Conservation (phyloP, 2,113 vertebrate genomes). For the Chauna torquata region DNA sequence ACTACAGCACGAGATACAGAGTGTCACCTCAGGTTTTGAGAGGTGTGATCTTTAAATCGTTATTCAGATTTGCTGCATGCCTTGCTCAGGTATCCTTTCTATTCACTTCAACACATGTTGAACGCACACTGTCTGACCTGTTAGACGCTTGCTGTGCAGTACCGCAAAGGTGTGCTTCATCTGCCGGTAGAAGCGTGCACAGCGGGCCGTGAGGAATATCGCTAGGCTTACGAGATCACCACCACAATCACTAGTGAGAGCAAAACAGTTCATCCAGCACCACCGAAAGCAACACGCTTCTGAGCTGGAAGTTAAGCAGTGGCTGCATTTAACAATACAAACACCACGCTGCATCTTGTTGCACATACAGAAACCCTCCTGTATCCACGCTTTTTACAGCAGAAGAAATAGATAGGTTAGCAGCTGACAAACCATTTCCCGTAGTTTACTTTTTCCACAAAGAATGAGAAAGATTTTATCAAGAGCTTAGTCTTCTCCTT, state of each 20-base stretch:
- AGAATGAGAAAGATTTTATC: neutral
- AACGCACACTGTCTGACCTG: neutral
- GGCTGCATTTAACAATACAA: neutral
- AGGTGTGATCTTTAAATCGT: neutral
- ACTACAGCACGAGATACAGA: neutral
- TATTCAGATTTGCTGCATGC: neutral
- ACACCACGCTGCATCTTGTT: rapidly evolving
- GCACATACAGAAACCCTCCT: neutral
- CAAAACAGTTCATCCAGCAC: neutral
- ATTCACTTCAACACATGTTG: neutral
- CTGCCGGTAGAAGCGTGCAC: neutral
- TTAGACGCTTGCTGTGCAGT: neutral
- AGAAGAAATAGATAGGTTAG: neutral
- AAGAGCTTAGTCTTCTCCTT: neutral
- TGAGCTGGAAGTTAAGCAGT: neutral
- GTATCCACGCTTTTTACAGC: neutral
- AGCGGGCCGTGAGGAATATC: rapidly evolving
- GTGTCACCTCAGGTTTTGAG: rapidly evolving
- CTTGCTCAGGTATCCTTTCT: rapidly evolving
- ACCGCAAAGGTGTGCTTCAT: neutral
- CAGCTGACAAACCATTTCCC: neutral
- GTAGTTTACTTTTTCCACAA: neutral
- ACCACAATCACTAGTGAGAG: neutral
- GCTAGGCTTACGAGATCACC: neutral
- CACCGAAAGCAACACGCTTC: rapidly evolving